Evolutionary conservation across 2,888 invertebrate genomes (phyloP).

Genomic region (Macrosiphum euphorbiae): DNA sequence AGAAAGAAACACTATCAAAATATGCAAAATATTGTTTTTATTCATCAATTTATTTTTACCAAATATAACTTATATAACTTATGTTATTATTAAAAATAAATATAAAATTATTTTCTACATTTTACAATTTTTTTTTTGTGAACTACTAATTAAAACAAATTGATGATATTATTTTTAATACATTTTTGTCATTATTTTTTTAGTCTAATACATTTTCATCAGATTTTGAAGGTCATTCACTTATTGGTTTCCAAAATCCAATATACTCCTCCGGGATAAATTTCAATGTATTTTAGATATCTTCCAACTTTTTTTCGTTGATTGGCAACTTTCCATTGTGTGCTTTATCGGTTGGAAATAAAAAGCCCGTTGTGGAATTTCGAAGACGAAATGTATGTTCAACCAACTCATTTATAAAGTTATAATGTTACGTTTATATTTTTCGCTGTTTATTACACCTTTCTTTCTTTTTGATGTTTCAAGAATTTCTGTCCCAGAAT

Average conservation of each 20-base stretch:
- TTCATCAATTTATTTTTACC: slow-evolving; percentile 50
- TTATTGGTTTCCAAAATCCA: slow-evolving; percentile 41
- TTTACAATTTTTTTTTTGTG: neutral
- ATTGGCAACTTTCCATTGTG: slow-evolving; percentile 28
- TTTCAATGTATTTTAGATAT: slow-evolving; percentile 35
- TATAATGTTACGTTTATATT: no score
- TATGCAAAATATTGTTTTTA: slow-evolving; percentile 45
- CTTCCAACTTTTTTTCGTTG: slow-evolving; percentile 27
- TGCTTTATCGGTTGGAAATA: slow-evolving; percentile 30
- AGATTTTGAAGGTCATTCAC: slow-evolving; percentile 42
- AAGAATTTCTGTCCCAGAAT: slow-evolving; percentile 23
- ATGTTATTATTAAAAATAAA: slow-evolving; percentile 44
- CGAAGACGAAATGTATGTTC: slow-evolving; percentile 14
- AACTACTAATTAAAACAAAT: no score
- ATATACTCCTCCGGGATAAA: slow-evolving; percentile 25
- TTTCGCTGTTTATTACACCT: no score
- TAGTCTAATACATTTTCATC: slow-evolving; percentile 37
- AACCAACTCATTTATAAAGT: neutral
- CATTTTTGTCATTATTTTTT: slow-evolving; percentile 42
- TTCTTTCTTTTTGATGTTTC: neutral
- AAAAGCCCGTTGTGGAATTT: slow-evolving; percentile 33
- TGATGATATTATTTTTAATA: slow-evolving; percentile 7
- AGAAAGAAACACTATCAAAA: slow-evolving; percentile 35
- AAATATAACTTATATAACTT: slow-evolving; percentile 35
- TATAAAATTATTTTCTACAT: neutral